These are phyloP conservation scores for Parnassius smintheus DNA, from an alignment of 2,888 invertebrate genomes.

Conservation along the genomic window DNA sequence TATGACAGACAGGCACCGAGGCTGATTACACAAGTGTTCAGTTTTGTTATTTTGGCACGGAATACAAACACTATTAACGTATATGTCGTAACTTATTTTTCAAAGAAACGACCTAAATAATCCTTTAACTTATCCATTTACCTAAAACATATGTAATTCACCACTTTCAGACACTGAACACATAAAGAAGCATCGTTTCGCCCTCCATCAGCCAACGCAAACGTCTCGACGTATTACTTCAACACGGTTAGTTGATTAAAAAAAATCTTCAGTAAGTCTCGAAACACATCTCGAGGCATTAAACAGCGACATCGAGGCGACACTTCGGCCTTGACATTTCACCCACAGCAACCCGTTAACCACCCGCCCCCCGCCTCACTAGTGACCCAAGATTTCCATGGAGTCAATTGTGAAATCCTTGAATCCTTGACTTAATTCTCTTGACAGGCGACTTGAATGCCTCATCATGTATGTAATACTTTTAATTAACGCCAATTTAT, in stretches of 20 bases:
- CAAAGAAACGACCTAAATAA: too few relatives aligned
- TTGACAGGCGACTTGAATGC: not conserved
- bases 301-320: constrained; percentile 44
- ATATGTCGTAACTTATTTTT: too few relatives aligned
- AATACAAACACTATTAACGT: too few relatives aligned
- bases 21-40: too few relatives aligned
- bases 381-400: constrained; percentile 51
- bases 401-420: constrained; percentile 34
- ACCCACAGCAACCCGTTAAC: constrained; percentile 15
- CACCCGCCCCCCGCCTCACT: constrained; percentile 32
- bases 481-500: too few relatives aligned
- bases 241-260: not conserved
- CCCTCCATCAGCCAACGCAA: not conserved
- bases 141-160: not conserved
- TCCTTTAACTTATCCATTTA: not conserved
- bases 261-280: constrained; percentile 5
- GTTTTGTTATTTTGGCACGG: too few relatives aligned
- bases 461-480: too few relatives aligned
- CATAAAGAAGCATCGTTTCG: too few relatives aligned
- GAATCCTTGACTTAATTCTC: constrained; percentile 23
- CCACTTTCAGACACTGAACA: not conserved
- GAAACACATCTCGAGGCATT: constrained; percentile 33
- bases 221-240: not conserved
- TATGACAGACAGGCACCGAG: too few relatives aligned
- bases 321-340: constrained; percentile 41